Evolutionary conservation across 2,888 invertebrate species (phyloP).

Genomic region (Harpagoxenus sublaevis): DNA sequence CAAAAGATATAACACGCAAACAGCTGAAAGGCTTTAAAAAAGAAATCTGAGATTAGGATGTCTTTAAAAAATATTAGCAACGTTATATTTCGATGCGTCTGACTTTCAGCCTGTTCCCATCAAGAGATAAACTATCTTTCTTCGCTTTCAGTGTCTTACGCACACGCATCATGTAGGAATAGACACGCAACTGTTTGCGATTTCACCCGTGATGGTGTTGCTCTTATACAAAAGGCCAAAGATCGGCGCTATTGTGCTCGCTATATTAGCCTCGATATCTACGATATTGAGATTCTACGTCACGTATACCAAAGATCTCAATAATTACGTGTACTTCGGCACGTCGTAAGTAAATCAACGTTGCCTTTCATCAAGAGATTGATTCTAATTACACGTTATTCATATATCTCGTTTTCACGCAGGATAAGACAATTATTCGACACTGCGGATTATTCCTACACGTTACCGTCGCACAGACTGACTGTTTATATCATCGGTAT

Average conservation of each 20-base stretch:
- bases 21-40: background rate
- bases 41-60: background rate
- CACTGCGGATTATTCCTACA: slow-evolving; percentile 91
- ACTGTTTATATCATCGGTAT: slow-evolving; percentile 91
- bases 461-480: slow-evolving; percentile 89
- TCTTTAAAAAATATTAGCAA: background rate
- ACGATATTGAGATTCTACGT: slow-evolving; percentile 89
- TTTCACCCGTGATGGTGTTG: slow-evolving; percentile 89
- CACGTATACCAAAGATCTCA: slow-evolving; percentile 88
- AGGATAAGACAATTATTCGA: slow-evolving; percentile 90
- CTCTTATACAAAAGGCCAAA: slow-evolving; percentile 89
- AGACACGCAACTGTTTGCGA: slow-evolving; percentile 90
- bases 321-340: slow-evolving; percentile 90
- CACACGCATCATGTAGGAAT: slow-evolving; percentile 92
- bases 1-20: background rate
- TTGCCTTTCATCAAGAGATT: background rate
- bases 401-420: background rate
- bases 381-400: background rate
- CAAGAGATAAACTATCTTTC: background rate
- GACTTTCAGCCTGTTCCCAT: background rate
- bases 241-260: slow-evolving; percentile 86
- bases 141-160: slow-evolving; percentile 88
- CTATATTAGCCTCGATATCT: slow-evolving; percentile 87
- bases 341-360: slow-evolving; percentile 88
- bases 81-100: background rate